Evolutionary conservation across 2,888 invertebrate species (phyloP).

Genomic region (Melanostoma mellinum): DNA sequence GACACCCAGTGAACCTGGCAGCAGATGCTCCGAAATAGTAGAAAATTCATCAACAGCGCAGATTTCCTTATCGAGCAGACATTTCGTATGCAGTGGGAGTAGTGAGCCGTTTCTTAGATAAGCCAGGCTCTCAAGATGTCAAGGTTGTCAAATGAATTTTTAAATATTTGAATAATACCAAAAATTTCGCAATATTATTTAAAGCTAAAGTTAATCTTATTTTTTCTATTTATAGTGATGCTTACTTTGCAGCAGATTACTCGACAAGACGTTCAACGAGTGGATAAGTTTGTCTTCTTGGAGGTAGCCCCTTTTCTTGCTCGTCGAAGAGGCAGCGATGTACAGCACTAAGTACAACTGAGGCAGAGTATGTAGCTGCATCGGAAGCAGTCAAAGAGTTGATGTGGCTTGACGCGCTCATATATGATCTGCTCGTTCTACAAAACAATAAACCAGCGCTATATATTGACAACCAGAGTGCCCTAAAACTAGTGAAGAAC

Average conservation of each 20-base stretch:
- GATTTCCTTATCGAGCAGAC: conserved; percentile 59
- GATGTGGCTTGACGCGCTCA: conserved; percentile 74
- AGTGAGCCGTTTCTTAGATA: conserved; percentile 36
- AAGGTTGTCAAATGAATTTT: conserved; percentile 22
- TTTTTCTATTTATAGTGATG: conserved; percentile 51
- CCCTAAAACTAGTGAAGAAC: conserved; percentile 72
- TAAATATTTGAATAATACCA: conserved; percentile 28
- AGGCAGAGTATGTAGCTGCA: conserved; percentile 75
- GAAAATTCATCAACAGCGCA: not conserved
- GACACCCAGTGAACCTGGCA: conserved; percentile 45
- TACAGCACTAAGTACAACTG: conserved; percentile 76
- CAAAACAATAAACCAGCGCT: conserved; percentile 11
- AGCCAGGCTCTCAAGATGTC: conserved; percentile 6
- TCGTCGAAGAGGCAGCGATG: conserved; percentile 75
- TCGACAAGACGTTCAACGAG: conserved; percentile 70
- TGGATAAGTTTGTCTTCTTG: conserved; percentile 71
- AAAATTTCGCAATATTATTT: conserved; percentile 22
- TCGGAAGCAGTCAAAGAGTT: conserved; percentile 74
- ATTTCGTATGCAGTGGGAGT: conserved; percentile 53
- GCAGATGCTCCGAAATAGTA: conserved; percentile 8
- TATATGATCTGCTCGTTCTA: conserved; percentile 27
- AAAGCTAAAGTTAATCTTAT: conserved; percentile 14
- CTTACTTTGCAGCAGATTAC: conserved; percentile 70
- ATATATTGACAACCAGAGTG: conserved; percentile 74
- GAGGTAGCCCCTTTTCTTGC: conserved; percentile 75